Evolutionary conservation across 2,888 invertebrate genomes (phyloP).

Genomic region (Capitulum mitella): DNA sequence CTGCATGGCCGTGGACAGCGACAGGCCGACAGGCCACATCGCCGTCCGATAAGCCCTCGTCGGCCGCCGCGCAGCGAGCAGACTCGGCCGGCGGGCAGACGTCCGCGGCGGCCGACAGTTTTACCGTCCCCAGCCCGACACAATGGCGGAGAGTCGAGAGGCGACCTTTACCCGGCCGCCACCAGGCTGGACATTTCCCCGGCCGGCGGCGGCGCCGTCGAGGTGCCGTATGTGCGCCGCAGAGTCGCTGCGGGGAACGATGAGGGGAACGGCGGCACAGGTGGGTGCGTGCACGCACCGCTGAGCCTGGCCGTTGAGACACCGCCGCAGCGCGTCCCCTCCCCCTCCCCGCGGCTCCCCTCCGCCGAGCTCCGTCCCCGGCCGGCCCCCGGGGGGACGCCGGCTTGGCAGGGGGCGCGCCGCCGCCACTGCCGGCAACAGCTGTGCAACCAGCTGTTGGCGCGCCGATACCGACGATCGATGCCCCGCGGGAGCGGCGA

Average conservation of each 20-base stretch:
- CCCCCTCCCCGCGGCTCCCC: neutral
- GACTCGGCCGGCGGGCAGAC: neutral
- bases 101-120: neutral
- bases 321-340: neutral
- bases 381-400: neutral
- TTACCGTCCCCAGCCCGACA: neutral
- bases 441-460: slow-evolving; percentile 3
- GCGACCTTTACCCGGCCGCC: neutral
- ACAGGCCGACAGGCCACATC: too few relatives aligned
- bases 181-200: too few relatives aligned
- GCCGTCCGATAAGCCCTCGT: too few relatives aligned
- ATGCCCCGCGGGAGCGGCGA: too few relatives aligned
- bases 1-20: too few relatives aligned
- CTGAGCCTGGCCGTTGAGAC: neutral
- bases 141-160: neutral
- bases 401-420: neutral
- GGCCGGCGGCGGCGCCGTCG: neutral
- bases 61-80: too few relatives aligned
- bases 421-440: slow-evolving; percentile 3
- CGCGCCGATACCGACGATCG: too few relatives aligned
- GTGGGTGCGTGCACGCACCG: neutral
- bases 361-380: neutral
- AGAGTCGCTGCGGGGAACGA: too few relatives aligned
- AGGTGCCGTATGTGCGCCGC: neutral
- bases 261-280: neutral